phyloP scores from a whole-genome alignment of 2,888 invertebrate species.

The Cosmorhoe ocellata region DNA sequence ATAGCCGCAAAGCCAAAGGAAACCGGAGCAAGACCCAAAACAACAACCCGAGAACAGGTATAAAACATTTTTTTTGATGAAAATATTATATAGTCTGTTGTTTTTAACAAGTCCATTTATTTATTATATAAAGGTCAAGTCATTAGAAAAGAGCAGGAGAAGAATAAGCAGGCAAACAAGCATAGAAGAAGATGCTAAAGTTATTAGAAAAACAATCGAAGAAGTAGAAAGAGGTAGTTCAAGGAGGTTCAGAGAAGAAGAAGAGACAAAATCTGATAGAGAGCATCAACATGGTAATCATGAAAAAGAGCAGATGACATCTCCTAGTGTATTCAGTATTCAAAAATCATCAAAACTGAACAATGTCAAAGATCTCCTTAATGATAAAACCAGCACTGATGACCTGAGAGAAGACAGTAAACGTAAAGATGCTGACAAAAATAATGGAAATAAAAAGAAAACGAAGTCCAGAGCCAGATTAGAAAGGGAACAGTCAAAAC shows the following conservation, averaged over 20 bases:
- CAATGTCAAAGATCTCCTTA: slow-evolving; percentile 37
- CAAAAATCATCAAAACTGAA: slow-evolving; percentile 47
- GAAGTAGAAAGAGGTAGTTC: slow-evolving; percentile 75
- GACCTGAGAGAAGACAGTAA: slow-evolving; percentile 61
- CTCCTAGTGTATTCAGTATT: slow-evolving; percentile 47
- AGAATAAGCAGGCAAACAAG: slow-evolving; percentile 68
- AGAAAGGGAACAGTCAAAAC: slow-evolving; percentile 77
- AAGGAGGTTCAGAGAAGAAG: slow-evolving; percentile 55
- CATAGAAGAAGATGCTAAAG: slow-evolving; percentile 74
- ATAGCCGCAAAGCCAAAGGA: slow-evolving; percentile 53
- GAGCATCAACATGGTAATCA: not conserved
- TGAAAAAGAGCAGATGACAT: slow-evolving; percentile 38
- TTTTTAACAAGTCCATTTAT: too few species aligned
- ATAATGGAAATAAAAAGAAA: slow-evolving; percentile 70
- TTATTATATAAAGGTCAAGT: slow-evolving; percentile 48
- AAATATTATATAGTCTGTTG: too few species aligned
- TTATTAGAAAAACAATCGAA: slow-evolving; percentile 75
- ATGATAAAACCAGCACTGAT: slow-evolving; percentile 47
- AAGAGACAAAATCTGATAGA: slow-evolving; percentile 35
- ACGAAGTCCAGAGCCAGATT: slow-evolving; percentile 71
- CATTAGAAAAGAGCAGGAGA: slow-evolving; percentile 51
- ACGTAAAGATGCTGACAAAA: slow-evolving; percentile 63
- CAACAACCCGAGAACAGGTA: slow-evolving; percentile 64
- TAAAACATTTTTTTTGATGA: not conserved
- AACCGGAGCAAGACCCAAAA: slow-evolving; percentile 52